Evolutionary conservation across 92 coral and sea anemone genomes (phyloP), one percentile per base, ranked within the genome.

Genomic region (Chrysogorgia sp.): DNA sequence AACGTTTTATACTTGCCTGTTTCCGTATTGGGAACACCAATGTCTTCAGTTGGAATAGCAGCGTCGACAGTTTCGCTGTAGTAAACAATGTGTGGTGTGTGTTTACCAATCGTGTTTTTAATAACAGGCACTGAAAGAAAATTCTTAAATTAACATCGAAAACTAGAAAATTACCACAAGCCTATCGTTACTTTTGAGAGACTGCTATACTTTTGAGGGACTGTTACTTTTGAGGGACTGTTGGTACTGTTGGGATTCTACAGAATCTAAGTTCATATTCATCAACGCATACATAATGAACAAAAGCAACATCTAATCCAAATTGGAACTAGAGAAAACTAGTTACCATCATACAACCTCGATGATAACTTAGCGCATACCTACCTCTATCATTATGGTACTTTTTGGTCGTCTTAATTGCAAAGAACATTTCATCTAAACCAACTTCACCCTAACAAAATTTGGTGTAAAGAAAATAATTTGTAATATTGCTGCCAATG

Each of bases 11-110:
- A 31, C 69, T 31, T 68, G 89, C 98, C 98, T 80, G 83, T 84
- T 58, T 91, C 97, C 5, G 98, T 94, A 56, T 94, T 94, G n/a
- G 97, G 97, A 14, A 94, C 90, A 50, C 98, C 98, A 31, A 90
- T 89, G 83, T 94, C 84, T 61, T 94, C 97, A 19, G 98, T 94
- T 66, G 98, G 98, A 49, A 94, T 76, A 56, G 86, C 71, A 1
- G 92, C 82, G 45, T 94, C 98, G 34, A 88, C 89, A 45, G 97
- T 87, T 57, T 94, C 98, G 40, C 98, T 94, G 86, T 87, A 94
- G 83, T 89, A 94, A 25, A 89, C 92, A n/a, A 94, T 43, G 70
- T 90, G 94, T 29, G 86, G 86, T 28, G 98, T 87, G 82, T 89
- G 88, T 61, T 87, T 74, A 10, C 98, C 98, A 56, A 94, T 85